Evolutionary conservation across 1,140 invertebrate species (phyloP).

Genomic region (Globodera rostochiensis): DNA sequence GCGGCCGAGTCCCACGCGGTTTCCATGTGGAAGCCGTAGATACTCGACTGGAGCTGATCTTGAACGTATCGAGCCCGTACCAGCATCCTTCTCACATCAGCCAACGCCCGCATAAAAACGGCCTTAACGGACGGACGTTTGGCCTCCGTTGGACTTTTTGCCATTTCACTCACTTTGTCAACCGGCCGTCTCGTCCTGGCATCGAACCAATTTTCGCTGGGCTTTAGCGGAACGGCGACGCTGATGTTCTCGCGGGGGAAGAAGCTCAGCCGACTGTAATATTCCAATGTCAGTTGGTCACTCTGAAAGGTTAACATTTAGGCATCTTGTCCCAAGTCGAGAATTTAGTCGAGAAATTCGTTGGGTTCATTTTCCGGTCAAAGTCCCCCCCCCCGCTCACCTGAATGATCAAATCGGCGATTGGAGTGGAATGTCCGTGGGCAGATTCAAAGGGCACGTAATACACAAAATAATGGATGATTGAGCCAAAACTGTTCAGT

Average conservation of each 20-base stretch:
- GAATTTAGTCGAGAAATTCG: background rate
- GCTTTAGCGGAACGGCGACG: slow-evolving; percentile 70
- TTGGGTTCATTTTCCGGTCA: background rate
- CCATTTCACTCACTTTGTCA: slow-evolving; percentile 68
- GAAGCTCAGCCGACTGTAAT: slow-evolving; percentile 62
- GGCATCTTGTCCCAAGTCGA: too few species aligned
- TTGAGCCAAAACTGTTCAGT: slow-evolving; percentile 80
- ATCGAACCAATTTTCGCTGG: slow-evolving; percentile 64
- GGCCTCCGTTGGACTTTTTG: background rate
- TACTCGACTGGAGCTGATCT: slow-evolving; percentile 84
- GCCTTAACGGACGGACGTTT: slow-evolving; percentile 29
- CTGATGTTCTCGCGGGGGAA: slow-evolving; percentile 60
- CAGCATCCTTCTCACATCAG: slow-evolving; percentile 78
- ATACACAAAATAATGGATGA: slow-evolving; percentile 76
- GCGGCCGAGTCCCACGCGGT: slow-evolving; percentile 17
- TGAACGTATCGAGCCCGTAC: slow-evolving; percentile 88
- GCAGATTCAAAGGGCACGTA: slow-evolving; percentile 85
- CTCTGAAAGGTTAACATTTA: slow-evolving; percentile 65
- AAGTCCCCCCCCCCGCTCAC: slow-evolving; percentile 67
- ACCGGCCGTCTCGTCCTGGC: slow-evolving; percentile 67
- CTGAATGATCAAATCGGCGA: slow-evolving; percentile 83
- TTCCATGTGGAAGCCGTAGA: slow-evolving; percentile 29
- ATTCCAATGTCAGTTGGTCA: slow-evolving; percentile 70
- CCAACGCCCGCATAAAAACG: slow-evolving; percentile 82
- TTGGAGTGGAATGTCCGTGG: slow-evolving; percentile 69